Evolutionary conservation across 2,888 invertebrate genomes (phyloP).

Genomic region (Crepidodera aurea): DNA sequence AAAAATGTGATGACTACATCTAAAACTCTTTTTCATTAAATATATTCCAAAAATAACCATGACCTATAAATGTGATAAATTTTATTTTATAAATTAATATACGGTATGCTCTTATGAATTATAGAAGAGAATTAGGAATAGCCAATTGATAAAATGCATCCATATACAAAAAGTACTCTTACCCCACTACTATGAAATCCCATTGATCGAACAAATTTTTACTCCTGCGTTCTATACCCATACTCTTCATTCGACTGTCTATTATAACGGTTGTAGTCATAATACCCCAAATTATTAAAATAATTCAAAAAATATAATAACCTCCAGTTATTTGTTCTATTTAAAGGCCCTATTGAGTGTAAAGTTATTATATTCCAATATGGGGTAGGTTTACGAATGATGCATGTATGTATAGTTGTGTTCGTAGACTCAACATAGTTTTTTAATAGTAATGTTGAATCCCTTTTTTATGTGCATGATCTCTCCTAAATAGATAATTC

Average conservation of each 20-base stretch:
- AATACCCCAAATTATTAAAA: conserved; percentile 46
- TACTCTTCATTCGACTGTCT: conserved; percentile 52
- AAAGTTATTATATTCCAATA: conserved; percentile 23
- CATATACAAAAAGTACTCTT: conserved; percentile 35
- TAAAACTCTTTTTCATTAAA: too few species aligned
- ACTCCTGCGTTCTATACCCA: conserved; percentile 44
- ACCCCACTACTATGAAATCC: conserved; percentile 44
- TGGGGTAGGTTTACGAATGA: conserved; percentile 48
- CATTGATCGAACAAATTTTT: conserved; percentile 50
- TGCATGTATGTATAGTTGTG: conserved; percentile 31
- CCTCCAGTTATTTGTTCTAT: conserved; percentile 20
- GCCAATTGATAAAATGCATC: conserved; percentile 7
- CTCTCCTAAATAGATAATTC: conserved; percentile 27
- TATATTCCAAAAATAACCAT: too few species aligned
- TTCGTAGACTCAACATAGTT: conserved; percentile 14
- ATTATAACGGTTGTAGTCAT: conserved; percentile 48
- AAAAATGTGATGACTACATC: too few species aligned
- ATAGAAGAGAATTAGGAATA: too few species aligned
- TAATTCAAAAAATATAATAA: conserved; percentile 42
- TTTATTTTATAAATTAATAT: too few species aligned
- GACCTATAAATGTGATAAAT: too few species aligned
- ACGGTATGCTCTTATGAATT: too few species aligned
- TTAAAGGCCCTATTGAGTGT: conserved; percentile 18
- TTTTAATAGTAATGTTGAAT: conserved; percentile 28
- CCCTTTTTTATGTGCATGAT: conserved; percentile 36